phyloP scores from a whole-genome alignment of 2,113 vertebrate genomes.

The Tiliqua scincoides region DNA sequence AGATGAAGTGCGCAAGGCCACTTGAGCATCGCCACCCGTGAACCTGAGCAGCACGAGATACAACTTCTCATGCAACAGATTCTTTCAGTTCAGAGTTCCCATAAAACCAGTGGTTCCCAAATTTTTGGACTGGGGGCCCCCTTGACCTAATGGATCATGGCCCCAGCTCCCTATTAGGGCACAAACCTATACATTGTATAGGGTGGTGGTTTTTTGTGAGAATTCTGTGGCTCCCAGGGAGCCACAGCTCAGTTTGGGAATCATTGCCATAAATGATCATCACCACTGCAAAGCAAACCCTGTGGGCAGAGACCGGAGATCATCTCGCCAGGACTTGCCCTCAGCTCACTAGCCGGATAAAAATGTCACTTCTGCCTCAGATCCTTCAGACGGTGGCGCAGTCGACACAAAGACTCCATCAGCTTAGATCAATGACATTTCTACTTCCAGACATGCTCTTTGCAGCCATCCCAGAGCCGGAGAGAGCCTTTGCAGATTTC shows the following conservation, averaged over 20 bases:
- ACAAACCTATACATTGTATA: too few relatives aligned
- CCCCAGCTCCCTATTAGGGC: too few relatives aligned
- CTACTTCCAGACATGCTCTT: not conserved
- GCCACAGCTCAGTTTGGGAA: too few relatives aligned
- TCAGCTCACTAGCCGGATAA: not conserved
- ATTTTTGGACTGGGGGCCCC: too few relatives aligned
- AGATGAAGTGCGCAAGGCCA: not conserved
- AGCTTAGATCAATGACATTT: constrained; percentile 10
- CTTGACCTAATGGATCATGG: too few relatives aligned
- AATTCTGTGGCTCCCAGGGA: too few relatives aligned
- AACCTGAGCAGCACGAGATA: not conserved
- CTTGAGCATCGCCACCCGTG: not conserved
- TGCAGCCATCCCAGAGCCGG: not conserved
- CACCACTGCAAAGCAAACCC: not conserved
- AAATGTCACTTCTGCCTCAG: not conserved
- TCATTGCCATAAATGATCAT: too few relatives aligned
- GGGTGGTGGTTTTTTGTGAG: too few relatives aligned
- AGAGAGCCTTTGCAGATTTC: not conserved
- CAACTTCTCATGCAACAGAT: not conserved
- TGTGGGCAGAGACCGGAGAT: not conserved
- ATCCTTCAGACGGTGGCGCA: not conserved
- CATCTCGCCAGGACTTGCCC: not conserved
- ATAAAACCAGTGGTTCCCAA: too few relatives aligned
- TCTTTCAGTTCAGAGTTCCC: not conserved
- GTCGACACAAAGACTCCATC: not conserved